Evolutionary conservation across 2,797 vertebrate species (phyloP).

Genomic region (Sebastiscus albofasciatus): DNA sequence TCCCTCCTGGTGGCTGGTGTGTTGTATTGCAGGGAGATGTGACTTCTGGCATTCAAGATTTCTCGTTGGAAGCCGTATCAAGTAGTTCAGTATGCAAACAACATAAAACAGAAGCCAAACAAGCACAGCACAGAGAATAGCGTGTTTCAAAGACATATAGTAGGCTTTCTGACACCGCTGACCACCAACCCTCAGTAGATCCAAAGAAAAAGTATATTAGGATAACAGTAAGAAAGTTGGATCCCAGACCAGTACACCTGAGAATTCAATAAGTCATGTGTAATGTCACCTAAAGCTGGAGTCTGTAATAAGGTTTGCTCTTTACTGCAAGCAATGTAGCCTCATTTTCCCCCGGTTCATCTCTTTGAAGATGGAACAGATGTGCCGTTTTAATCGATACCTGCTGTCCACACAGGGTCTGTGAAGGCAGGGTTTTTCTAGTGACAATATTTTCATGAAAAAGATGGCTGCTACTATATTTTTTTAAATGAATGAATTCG

Average conservation of each 20-base stretch:
- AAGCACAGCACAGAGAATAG: background rate
- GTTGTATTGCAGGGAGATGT: constrained; percentile 34
- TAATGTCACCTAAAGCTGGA: background rate
- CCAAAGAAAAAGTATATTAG: background rate
- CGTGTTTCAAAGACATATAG: background rate
- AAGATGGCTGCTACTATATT: background rate
- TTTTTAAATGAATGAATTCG: accelerated
- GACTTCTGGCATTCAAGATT: constrained; percentile 43
- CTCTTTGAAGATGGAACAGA: background rate
- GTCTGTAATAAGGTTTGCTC: background rate
- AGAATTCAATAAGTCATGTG: background rate
- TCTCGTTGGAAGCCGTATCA: constrained; percentile 30
- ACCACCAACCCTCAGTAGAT: background rate
- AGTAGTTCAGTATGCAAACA: background rate
- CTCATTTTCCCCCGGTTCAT: background rate
- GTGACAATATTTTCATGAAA: background rate
- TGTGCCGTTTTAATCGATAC: background rate
- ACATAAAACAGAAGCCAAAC: background rate
- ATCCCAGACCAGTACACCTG: background rate
- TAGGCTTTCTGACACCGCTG: background rate
- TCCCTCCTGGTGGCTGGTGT: constrained; percentile 57
- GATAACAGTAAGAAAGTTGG: background rate
- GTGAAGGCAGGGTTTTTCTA: background rate
- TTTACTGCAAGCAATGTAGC: background rate
- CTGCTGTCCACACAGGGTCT: background rate